Evolutionary conservation across 2,113 vertebrate genomes (phyloP), one percentile per base, ranked within the genome.

Genomic region (Limanda limanda): DNA sequence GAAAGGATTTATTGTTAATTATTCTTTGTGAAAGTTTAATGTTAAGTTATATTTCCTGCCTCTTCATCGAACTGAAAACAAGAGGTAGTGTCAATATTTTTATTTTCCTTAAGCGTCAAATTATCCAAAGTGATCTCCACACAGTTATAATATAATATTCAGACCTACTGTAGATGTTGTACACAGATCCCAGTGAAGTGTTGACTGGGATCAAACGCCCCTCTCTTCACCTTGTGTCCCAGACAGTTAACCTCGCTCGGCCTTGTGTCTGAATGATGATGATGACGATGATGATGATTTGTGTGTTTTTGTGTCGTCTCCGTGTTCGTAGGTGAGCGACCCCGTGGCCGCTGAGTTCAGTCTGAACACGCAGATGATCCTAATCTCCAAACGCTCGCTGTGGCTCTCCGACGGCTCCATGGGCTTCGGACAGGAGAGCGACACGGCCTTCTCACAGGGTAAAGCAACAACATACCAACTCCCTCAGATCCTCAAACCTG

Each of bases 331-430:
- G 98, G 97, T 99, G 37, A 99, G 98, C 56, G 97, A 99, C 64
- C 97, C 98, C 0, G 97, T 99, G 27, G 95, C 97, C 7, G 94
- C 96, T 40, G 96, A 99, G 88, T 99, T 99, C 90, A 99, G 95
- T 83, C 91, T 99, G 76, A 99, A 99, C 87, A 99, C 98, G 2
- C 97, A 96, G 74, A 96, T 99, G 96, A 94, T 97, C 67, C 93
- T 99, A 1, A 93, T 99, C 24, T 97, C 97, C n/a, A 97, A 97
- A 90, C 96, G 94, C 84, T 92, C 88, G 0, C 92, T 98, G 23
- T 99, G 98, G 98, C 89, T 99, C 42, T 98, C 98, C 3, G 96
- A 99, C 15, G 97, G 97, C 56, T 97, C 97, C 0, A 96, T 97
- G 96, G 97, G 97, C 71, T 98, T 99, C 58, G 96, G 96, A 18